These are phyloP conservation scores for Chinchilla lanigera DNA, from an alignment of 2,113 vertebrate genomes.

Conservation along the genomic window DNA sequence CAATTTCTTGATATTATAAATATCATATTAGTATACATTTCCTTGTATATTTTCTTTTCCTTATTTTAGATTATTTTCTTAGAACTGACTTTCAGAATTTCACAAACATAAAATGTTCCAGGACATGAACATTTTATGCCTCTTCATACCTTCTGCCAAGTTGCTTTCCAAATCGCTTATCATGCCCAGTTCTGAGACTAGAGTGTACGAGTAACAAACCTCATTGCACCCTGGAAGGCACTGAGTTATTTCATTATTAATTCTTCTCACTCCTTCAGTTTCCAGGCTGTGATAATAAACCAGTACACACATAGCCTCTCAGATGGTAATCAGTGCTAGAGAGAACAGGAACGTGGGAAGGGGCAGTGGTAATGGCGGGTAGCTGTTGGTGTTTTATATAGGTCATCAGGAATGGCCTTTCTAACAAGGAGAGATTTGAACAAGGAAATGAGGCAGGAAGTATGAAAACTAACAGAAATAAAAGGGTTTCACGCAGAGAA, in stretches of 20 bases:
- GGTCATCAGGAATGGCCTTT: not conserved
- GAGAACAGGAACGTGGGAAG: not conserved
- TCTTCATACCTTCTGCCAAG: slow-evolving; percentile 66
- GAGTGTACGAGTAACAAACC: not conserved
- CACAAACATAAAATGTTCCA: slow-evolving; percentile 55
- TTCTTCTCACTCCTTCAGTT: not conserved
- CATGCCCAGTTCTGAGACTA: slow-evolving; percentile 16
- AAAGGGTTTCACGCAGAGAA: slow-evolving; percentile 14
- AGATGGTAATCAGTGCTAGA: not conserved
- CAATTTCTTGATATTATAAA: slow-evolving; percentile 52
- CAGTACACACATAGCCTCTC: not conserved
- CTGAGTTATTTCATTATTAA: not conserved
- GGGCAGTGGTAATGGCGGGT: no score
- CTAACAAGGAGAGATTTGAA: not conserved
- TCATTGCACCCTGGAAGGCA: not conserved
- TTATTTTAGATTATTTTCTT: slow-evolving; percentile 56
- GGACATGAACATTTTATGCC: slow-evolving; percentile 62
- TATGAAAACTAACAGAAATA: not conserved
- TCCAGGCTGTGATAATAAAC: slow-evolving; percentile 21
- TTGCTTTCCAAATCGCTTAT: slow-evolving; percentile 62
- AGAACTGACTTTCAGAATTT: slow-evolving; percentile 60
- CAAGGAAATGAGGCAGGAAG: not conserved
- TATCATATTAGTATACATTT: slow-evolving; percentile 33
- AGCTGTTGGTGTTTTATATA: not conserved
- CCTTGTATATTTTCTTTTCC: slow-evolving; percentile 31